These are phyloP conservation scores for Lordiphosa andalusiaca DNA, from an alignment of 2,888 invertebrate genomes.

Conservation along the genomic window DNA sequence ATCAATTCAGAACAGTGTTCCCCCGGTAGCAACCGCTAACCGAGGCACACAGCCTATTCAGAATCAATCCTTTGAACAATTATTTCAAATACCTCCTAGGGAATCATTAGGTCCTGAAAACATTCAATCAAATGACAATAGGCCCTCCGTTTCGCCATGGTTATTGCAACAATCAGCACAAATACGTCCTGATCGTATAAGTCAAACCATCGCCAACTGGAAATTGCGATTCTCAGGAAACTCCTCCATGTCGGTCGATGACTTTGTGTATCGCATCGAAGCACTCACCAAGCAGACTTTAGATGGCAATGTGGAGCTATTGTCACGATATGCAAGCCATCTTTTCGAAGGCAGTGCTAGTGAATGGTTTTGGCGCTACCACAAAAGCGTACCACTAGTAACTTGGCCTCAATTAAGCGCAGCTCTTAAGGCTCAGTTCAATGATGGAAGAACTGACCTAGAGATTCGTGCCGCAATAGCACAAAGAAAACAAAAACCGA, in stretches of 20 bases:
- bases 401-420: background rate
- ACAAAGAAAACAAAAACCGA: background rate
- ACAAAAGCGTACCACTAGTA: constrained; percentile 4
- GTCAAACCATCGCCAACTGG: constrained; percentile 2
- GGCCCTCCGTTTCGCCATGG: background rate
- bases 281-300: constrained; percentile 1
- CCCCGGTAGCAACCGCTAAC: too few species aligned
- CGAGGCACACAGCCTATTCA: background rate
- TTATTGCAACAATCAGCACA: background rate
- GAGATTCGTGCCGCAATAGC: constrained; percentile 1
- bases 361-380: constrained; percentile 14
- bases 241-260: constrained; percentile 6
- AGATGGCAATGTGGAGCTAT: constrained; percentile 9
- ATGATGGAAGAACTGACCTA: constrained; percentile 3
- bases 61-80: background rate
- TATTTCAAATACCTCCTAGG: background rate
- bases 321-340: constrained; percentile 2
- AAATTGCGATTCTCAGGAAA: constrained; percentile 9
- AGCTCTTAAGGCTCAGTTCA: constrained; percentile 1
- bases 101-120: background rate
- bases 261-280: constrained; percentile 16
- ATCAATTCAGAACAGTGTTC: too few species aligned
- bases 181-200: constrained; percentile 1
- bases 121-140: background rate
- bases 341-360: constrained; percentile 8